phyloP scores from a whole-genome alignment of 2,888 invertebrate species.

The Amphipyra berbera region DNA sequence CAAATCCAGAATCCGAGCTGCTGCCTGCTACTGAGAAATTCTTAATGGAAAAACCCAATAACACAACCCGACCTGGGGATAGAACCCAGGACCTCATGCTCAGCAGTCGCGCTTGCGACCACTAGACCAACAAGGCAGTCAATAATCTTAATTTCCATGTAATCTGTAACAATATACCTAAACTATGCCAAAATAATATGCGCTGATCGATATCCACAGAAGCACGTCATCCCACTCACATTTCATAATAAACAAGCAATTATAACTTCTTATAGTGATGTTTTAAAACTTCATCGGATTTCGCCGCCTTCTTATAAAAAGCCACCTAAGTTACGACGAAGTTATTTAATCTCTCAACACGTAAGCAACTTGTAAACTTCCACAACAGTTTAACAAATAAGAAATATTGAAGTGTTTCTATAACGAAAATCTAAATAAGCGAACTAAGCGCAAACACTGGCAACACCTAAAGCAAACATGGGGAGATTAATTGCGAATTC shows the following conservation, averaged over 20 bases:
- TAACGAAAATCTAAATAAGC: constrained; percentile 53
- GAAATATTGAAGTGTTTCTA: constrained; percentile 48
- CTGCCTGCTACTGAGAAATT: too few relatives aligned
- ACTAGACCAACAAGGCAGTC: too few relatives aligned
- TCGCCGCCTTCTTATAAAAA: constrained; percentile 34
- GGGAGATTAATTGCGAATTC: constrained; percentile 68
- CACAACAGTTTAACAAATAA: constrained; percentile 42
- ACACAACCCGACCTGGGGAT: too few relatives aligned
- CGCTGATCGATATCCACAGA: neutral
- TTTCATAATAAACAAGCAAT: constrained; percentile 31
- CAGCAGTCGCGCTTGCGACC: too few relatives aligned
- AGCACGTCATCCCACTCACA: neutral
- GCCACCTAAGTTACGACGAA: constrained; percentile 36
- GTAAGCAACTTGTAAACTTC: constrained; percentile 36
- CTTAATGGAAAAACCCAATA: too few relatives aligned
- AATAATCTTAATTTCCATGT: too few relatives aligned
- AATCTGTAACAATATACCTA: neutral
- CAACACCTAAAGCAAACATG: constrained; percentile 56
- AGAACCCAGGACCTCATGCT: too few relatives aligned
- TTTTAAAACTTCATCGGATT: constrained; percentile 37
- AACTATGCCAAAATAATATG: neutral
- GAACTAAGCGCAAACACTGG: constrained; percentile 44
- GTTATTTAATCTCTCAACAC: constrained; percentile 52
- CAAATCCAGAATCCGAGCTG: too few relatives aligned
- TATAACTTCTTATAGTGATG: constrained; percentile 35